These are phyloP conservation scores for Cacoxenus indagator DNA, from an alignment of 2,888 invertebrate genomes.

Conservation along the genomic window DNA sequence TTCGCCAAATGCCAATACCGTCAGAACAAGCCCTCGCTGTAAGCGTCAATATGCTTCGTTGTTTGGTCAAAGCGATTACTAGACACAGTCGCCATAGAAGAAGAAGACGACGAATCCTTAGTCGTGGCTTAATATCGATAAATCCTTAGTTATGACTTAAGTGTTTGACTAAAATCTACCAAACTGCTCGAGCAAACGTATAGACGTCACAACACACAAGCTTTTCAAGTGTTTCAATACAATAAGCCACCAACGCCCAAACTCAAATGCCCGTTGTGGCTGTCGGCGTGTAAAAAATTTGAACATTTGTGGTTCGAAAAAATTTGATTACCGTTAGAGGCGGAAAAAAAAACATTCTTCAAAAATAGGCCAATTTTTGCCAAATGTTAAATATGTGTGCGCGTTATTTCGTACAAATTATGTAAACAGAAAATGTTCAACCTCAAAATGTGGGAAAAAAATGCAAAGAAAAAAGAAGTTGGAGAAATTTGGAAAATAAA, in stretches of 20 bases:
- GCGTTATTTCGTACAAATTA: conserved; percentile 63
- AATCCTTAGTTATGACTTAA: too few relatives aligned
- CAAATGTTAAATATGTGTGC: conserved; percentile 39
- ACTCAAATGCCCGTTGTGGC: neutral
- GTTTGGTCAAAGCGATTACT: too few relatives aligned
- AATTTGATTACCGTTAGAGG: neutral
- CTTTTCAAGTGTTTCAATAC: too few relatives aligned
- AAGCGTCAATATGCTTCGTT: too few relatives aligned
- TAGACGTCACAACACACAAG: too few relatives aligned
- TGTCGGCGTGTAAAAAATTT: neutral
- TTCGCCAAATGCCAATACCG: too few relatives aligned
- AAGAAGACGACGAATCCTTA: too few relatives aligned
- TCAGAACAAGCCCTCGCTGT: too few relatives aligned
- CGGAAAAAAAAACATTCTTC: neutral
- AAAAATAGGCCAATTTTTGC: conserved; percentile 19
- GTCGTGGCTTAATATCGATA: too few relatives aligned
- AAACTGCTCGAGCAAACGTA: too few relatives aligned
- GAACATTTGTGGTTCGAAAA: neutral
- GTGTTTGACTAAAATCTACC: too few relatives aligned
- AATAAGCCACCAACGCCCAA: neutral
- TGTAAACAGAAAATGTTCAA: conserved; percentile 50
- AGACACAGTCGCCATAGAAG: too few relatives aligned
- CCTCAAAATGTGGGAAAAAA: neutral
- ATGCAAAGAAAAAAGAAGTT: neutral
- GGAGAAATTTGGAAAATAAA: neutral